These are phyloP conservation scores for Tychaedon coryphoeus DNA, from an alignment of 2,113 vertebrate genomes.

Conservation along the genomic window DNA sequence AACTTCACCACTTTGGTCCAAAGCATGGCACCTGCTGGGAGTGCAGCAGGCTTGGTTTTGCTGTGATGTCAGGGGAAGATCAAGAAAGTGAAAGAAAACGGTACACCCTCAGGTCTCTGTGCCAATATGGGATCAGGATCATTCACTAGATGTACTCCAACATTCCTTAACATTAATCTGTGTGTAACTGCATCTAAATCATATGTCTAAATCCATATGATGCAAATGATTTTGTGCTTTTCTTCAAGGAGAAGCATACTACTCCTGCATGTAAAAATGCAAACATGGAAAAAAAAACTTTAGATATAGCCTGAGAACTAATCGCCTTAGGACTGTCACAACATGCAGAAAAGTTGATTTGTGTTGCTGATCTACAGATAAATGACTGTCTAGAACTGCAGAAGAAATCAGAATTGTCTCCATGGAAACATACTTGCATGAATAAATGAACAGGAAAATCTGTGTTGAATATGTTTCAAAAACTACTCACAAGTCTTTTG, in stretches of 20 bases:
- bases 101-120: not conserved
- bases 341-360: conserved; percentile 33
- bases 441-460: conserved; percentile 28
- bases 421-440: conserved; percentile 34
- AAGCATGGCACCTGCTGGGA: not conserved
- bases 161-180: not conserved
- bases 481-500: not conserved
- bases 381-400: not conserved
- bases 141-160: not conserved
- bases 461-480: not conserved
- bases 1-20: not conserved
- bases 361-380: not conserved
- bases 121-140: not conserved
- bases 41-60: not conserved
- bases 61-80: not conserved
- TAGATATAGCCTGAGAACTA: not conserved
- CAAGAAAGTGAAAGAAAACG: not conserved
- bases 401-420: not conserved
- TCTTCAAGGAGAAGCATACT: not conserved
- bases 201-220: not conserved
- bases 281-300: not conserved
- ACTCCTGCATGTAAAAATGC: not conserved
- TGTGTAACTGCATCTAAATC: not conserved
- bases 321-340: not conserved
- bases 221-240: not conserved